A percentile compares a stretch with the other conserved stretches of the same genome.
These are phyloP conservation scores for Ricordea florida DNA, from an alignment of 92 coral and sea anemone genomes.

Conservation along the genomic window DNA sequence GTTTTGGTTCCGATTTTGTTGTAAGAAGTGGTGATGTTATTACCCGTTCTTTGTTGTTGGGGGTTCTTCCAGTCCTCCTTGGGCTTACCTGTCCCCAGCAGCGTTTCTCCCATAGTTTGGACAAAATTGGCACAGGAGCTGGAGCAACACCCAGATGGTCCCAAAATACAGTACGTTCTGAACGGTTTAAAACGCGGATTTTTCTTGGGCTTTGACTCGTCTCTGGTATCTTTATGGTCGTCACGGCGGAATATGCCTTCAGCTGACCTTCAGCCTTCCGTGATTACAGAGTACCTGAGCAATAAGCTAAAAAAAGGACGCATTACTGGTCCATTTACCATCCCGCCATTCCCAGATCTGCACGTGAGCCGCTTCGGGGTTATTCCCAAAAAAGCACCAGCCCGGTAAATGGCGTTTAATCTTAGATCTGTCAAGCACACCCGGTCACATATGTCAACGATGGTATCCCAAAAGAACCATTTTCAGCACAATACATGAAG, in stretches of 20 bases:
- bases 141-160: background rate
- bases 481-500: background rate
- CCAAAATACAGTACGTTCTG: background rate
- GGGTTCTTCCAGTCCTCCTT: background rate
- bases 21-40: too few relatives aligned
- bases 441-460: slow-evolving; percentile 3
- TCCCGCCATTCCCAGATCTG: slow-evolving; percentile 17
- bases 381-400: slow-evolving; percentile 36
- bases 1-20: too few relatives aligned
- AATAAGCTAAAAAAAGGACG: background rate
- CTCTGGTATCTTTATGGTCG: background rate
- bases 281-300: background rate
- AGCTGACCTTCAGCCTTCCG: background rate
- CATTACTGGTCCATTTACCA: slow-evolving; percentile 6
- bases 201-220: slow-evolving; percentile 1
- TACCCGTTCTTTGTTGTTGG: background rate
- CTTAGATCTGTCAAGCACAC: slow-evolving; percentile 32
- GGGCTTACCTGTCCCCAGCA: background rate
- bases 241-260: background rate
- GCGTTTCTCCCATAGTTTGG: background rate
- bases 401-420: slow-evolving; percentile 51
- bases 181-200: background rate
- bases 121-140: background rate
- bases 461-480: slow-evolving; percentile 3
- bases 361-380: slow-evolving; percentile 43